Percentiles rank a stretch among this genome's conserved stretches.
phyloP scores from a whole-genome alignment of 2,888 invertebrate species.

The Chymomyza amoena region DNA sequence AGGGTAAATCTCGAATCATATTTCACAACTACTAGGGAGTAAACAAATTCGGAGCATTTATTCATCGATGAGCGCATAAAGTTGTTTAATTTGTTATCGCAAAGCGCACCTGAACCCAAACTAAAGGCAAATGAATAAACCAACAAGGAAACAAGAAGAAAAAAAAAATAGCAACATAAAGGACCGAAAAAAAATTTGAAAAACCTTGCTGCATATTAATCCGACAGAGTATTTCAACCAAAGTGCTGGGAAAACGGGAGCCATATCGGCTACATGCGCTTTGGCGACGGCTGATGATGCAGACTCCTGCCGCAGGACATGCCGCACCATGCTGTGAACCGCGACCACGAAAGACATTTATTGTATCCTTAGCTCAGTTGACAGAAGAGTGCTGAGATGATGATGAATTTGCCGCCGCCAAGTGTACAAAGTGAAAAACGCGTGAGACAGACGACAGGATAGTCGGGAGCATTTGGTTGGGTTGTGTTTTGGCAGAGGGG shows the following conservation, averaged over 20 bases:
- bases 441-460: background rate
- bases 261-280: constrained; percentile 10
- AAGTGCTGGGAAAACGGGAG: constrained; percentile 8
- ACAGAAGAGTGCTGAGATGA: constrained; percentile 72
- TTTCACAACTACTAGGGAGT: background rate
- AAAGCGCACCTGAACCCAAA: constrained; percentile 60
- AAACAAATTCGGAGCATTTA: background rate
- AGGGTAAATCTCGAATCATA: background rate
- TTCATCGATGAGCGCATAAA: background rate
- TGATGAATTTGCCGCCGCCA: constrained; percentile 58
- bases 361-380: constrained; percentile 70
- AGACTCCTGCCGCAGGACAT: constrained; percentile 31
- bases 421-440: constrained; percentile 13
- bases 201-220: constrained; percentile 70
- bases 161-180: constrained; percentile 6
- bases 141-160: constrained; percentile 37
- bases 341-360: constrained; percentile 68
- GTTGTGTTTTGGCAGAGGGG: background rate
- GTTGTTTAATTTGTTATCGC: constrained; percentile 66
- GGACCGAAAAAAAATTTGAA: constrained; percentile 56
- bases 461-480: background rate
- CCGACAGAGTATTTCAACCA: constrained; percentile 70
- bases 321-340: constrained; percentile 26
- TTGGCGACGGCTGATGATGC: constrained; percentile 7
- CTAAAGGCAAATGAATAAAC: constrained; percentile 61